A percentile compares a stretch with the other conserved stretches of the same genome.
Conservation (phyloP, 2,113 vertebrate species). For the Siniperca knerii region DNA sequence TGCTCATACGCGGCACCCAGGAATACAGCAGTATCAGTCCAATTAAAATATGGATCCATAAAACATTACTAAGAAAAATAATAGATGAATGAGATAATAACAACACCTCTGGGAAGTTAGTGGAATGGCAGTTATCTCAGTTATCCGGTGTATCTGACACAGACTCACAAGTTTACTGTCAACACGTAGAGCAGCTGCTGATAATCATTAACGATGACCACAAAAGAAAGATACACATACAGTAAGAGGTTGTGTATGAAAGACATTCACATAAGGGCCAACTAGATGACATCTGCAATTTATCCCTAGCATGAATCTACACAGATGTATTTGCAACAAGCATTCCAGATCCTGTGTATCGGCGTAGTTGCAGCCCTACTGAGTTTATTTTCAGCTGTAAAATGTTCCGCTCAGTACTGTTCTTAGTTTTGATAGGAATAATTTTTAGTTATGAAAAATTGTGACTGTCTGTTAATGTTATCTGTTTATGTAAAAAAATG, state of each 20-base stretch:
- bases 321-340: neutral
- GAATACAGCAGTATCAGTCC: constrained; percentile 24
- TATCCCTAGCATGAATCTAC: neutral
- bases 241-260: neutral
- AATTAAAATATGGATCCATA: constrained; percentile 50
- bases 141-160: constrained; percentile 21
- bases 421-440: too few relatives aligned
- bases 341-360: neutral
- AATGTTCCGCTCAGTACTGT: too few relatives aligned
- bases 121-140: constrained; percentile 13
- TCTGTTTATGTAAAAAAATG: neutral
- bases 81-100: constrained; percentile 28
- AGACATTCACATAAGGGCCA: neutral
- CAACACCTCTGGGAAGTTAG: constrained; percentile 16
- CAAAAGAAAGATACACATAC: neutral
- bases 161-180: constrained; percentile 17
- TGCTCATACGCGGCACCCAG: constrained; percentile 31
- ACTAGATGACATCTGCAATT: neutral
- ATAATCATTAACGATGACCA: neutral
- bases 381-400: too few relatives aligned
- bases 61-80: constrained; percentile 53
- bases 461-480: neutral
- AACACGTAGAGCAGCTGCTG: constrained; percentile 31
- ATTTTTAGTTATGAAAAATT: too few relatives aligned
- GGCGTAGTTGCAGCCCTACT: too few relatives aligned